These are phyloP conservation scores for Halictus quadricinctus DNA, from an alignment of 2,888 invertebrate species.

Conservation along the genomic window DNA sequence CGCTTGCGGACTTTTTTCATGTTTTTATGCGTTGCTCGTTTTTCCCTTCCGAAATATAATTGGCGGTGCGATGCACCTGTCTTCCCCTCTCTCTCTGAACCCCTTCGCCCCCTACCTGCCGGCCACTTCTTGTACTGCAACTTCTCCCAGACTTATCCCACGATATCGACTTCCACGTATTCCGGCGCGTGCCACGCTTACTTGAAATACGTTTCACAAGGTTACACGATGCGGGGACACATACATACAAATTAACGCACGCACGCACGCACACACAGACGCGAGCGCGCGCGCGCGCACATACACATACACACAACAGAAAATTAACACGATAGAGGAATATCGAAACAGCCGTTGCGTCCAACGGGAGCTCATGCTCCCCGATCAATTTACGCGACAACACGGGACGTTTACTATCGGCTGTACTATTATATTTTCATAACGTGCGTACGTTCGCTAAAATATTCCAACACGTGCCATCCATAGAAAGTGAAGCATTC, in stretches of 20 bases:
- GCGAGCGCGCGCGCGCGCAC: not conserved
- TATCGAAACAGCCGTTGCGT: constrained; percentile 4
- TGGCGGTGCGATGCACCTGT: constrained; percentile 82
- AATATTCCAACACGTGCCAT: not conserved
- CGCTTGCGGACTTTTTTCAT: constrained; percentile 71
- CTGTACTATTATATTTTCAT: constrained; percentile 1
- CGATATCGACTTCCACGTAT: constrained; percentile 65
- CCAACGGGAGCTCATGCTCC: not conserved
- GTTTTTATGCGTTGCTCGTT: constrained; percentile 73
- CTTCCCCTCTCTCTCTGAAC: constrained; percentile 70
- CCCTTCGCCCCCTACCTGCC: constrained; percentile 55
- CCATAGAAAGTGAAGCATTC: not conserved
- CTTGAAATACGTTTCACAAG: constrained; percentile 40
- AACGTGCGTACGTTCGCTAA: not conserved
- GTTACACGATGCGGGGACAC: constrained; percentile 31
- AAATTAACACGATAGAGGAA: constrained; percentile 38
- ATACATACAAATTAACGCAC: constrained; percentile 5
- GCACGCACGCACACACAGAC: constrained; percentile 1
- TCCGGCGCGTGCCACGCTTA: constrained; percentile 71
- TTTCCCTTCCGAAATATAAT: constrained; percentile 81
- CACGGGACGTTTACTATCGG: not conserved
- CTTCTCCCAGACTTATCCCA: constrained; percentile 60
- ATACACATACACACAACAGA: constrained; percentile 5
- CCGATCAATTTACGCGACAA: constrained; percentile 9
- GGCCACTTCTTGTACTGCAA: constrained; percentile 60